Evolutionary conservation across 2,113 vertebrate species (phyloP).

Genomic region (Zosterops borbonicus): DNA sequence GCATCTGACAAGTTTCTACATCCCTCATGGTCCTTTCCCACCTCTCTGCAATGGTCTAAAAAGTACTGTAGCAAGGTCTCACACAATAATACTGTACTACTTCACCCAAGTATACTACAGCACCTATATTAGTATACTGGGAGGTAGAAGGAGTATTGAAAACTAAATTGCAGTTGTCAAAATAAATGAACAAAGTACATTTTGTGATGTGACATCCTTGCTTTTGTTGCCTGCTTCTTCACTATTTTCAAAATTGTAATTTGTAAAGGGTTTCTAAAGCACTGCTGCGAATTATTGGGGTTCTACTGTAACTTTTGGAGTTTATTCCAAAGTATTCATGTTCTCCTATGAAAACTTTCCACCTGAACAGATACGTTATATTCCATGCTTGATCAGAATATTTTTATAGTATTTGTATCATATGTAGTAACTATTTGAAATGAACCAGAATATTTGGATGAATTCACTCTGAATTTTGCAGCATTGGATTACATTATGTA

Average conservation of each 20-base stretch:
- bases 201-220: slow-evolving; percentile 62
- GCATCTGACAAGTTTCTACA: neutral
- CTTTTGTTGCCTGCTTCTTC: slow-evolving; percentile 64
- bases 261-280: slow-evolving; percentile 44
- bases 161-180: slow-evolving; percentile 46
- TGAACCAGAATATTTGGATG: slow-evolving; percentile 48
- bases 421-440: slow-evolving; percentile 53
- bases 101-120: slow-evolving; percentile 50
- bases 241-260: slow-evolving; percentile 34
- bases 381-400: slow-evolving; percentile 39
- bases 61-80: slow-evolving; percentile 38
- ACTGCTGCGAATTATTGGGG: slow-evolving; percentile 56
- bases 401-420: slow-evolving; percentile 59
- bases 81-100: slow-evolving; percentile 19
- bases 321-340: slow-evolving; percentile 18
- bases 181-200: slow-evolving; percentile 66
- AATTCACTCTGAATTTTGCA: slow-evolving; percentile 60
- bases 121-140: slow-evolving; percentile 31
- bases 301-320: slow-evolving; percentile 61
- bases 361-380: slow-evolving; percentile 8
- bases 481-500: slow-evolving; percentile 48
- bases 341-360: slow-evolving; percentile 55
- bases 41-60: slow-evolving; percentile 52
- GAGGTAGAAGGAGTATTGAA: slow-evolving; percentile 37
- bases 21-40: slow-evolving; percentile 2